Base-by-base conservation (phyloP, 2,113 vertebrate genomes). In the Todiramphus saurophagus region DNA sequence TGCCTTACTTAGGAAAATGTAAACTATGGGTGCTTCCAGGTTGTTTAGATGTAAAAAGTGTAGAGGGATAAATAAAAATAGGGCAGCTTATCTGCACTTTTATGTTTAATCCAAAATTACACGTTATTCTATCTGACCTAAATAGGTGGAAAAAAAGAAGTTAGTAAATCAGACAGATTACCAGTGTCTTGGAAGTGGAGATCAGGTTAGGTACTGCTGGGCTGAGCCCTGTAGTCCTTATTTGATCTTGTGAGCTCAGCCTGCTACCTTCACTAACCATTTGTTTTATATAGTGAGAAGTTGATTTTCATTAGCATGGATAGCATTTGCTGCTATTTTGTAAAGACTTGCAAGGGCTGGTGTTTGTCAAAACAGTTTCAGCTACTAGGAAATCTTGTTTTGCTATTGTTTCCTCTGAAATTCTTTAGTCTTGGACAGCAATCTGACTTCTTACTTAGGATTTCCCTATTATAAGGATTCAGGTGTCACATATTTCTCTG, bases 31-130 rank as follows among this genome's bases (percentile, higher is more conserved):
- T 85, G 62, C 67, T 68, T 76, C 30, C 23, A 83, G 41, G 35
- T 66, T 83, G 35, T 62, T 41, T 80, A 51, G 73, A 62, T 33
- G 6, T 66, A 41, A 88, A 90, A 92, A 87, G 13, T 58, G 12
- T 64, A 75, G 60, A 85, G 48, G 67, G 43, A 89, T 79, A 82
- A 93, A 94, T 87, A 92, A 91, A 89, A 76, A 91, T 94, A 92
- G 76, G 48, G 13, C 79, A 79, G 62, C 53, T 89, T 97, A 86
- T 83, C 92, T 82, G 44, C 67, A 74, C 48, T 95, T 91, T 62
- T 51, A 56, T 1, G 0, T 89, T 93, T 90, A 94, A 93, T 96
- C 64, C 75, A 91, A 96, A 96, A 82, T 83, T 87, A 35, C 48
- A 89, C 7, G 16, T 72, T 95, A 90, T 76, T 86, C 37, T 78